Conservation (phyloP, 2,797 vertebrate species). For the Enteromius treurensis region DNA sequence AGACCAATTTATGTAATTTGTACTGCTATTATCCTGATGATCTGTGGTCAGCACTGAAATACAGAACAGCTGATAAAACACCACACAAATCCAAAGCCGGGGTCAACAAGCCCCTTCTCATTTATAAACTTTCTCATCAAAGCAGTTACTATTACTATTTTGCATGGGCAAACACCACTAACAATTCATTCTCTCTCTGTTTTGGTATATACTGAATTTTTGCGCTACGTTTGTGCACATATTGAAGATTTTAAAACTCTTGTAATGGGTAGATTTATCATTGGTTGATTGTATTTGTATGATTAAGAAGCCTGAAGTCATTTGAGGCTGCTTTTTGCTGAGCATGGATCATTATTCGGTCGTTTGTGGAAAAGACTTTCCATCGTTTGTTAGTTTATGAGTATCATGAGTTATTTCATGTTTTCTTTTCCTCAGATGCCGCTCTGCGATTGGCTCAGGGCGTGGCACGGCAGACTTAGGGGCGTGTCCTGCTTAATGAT, state of each 20-base stretch:
- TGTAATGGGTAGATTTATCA: neutral
- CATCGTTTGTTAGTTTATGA: neutral
- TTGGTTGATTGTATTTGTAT: conserved; percentile 23
- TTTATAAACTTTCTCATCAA: conserved; percentile 10
- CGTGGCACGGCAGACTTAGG: conserved; percentile 74
- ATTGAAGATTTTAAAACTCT: neutral
- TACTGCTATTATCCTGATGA: conserved; percentile 12
- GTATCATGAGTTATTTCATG: conserved; percentile 16
- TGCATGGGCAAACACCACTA: neutral
- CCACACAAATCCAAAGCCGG: neutral
- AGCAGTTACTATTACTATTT: neutral
- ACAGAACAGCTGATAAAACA: conserved; percentile 34
- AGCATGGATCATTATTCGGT: conserved; percentile 27
- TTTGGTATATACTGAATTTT: neutral
- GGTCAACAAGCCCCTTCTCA: neutral
- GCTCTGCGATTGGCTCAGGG: conserved; percentile 77
- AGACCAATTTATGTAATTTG: conserved; percentile 21
- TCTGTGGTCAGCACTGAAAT: conserved; percentile 15
- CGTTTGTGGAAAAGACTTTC: conserved; percentile 27
- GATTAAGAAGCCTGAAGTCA: neutral
- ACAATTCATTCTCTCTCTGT: neutral
- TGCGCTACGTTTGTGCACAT: neutral
- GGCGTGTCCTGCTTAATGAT: conserved; percentile 80
- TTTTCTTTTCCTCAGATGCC: conserved; percentile 47
- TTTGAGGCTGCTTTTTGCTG: conserved; percentile 4